Base-by-base conservation (phyloP, 2,113 vertebrate genomes). In the Rhinogobius similis region DNA sequence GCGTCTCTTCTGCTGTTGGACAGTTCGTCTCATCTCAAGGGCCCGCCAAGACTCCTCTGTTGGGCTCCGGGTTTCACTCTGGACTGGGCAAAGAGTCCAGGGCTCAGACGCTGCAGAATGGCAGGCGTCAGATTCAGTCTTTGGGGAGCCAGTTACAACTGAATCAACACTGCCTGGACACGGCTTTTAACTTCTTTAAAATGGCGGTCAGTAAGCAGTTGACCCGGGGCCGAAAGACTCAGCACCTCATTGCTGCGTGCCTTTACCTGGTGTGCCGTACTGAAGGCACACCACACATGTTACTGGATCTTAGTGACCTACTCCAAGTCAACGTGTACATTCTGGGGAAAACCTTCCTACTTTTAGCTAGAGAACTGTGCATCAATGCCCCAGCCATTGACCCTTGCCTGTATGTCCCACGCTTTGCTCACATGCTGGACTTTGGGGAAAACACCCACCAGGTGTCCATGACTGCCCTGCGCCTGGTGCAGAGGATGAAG, bases 101-200 rank as follows among this genome's bases (percentile, higher is more conserved):
- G 73, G 95, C 96, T 3, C 97, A 98, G 86, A 98, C 97, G 0
- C 93, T 99, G 9, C 97, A 97, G 88, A 97, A 95, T 0, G 97
- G 97, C 72, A 92, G 95, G 81, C 94, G 96, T 41, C 97, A 99
- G 89, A 98, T 99, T 82, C 96, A 98, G 76, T 94, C 97, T 78
- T 91, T 99, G 88, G 97, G 97, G 76, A 96, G 93, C 78, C 97
- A 99, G 85, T 89, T 99, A 70, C 97, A 99, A 82, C 88, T 99
- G 62, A 99, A 98, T 88, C 96, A 99, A 39, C 97, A 99, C 67
- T 99, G 97, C 65, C 86, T 99, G 79, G 97, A 99, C 88, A 99
- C 97, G 0, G 97, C 96, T 73, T 99, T 99, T 88, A 99, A 99
- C 88, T 99, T 99, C 89, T 99, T 99, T 92, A 99, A 98, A 94